Conservation (phyloP, 2,888 invertebrate species). For the Incurvaria masculella region DNA sequence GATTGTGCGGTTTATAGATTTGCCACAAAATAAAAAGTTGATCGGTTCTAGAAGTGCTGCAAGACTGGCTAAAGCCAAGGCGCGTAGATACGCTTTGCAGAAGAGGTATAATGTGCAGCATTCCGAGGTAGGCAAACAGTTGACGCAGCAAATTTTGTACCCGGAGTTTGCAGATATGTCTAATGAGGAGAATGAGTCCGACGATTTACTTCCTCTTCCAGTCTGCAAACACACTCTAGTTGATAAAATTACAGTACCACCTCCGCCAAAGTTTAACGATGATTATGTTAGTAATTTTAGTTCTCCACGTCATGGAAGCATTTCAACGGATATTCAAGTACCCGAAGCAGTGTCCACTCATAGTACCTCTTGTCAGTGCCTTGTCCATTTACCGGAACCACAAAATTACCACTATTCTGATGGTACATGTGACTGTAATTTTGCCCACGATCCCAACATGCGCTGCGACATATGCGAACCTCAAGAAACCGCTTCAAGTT, state of each 20-base stretch:
- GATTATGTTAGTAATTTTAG: too few species aligned
- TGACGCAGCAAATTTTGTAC: conserved; percentile 14
- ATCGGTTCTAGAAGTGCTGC: conserved; percentile 28
- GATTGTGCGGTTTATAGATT: conserved; percentile 36
- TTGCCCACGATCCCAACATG: neutral
- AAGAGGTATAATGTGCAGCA: conserved; percentile 34
- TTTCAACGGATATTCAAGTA: too few species aligned
- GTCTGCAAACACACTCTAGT: conserved; percentile 11
- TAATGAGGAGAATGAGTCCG: neutral
- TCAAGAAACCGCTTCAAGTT: conserved; percentile 15
- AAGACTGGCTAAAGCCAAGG: conserved; percentile 32
- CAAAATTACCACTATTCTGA: too few species aligned
- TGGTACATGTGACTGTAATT: too few species aligned
- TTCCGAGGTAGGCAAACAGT: conserved; percentile 29
- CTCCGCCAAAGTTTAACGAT: conserved; percentile 21
- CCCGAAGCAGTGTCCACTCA: too few species aligned
- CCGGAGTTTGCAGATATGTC: neutral
- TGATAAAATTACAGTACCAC: conserved; percentile 15
- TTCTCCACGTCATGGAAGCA: too few species aligned
- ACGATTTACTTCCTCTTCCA: neutral
- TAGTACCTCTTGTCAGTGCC: too few species aligned
- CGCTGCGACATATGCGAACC: conserved; percentile 16
- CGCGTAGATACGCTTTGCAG: conserved; percentile 27
- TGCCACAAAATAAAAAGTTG: conserved; percentile 25
- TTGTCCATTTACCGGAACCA: too few species aligned